Percentiles rank a stretch among this genome's conserved stretches.
These are phyloP conservation scores for Brachionus angularis DNA, from an alignment of 1,140 invertebrate genomes.

Conservation along the genomic window DNA sequence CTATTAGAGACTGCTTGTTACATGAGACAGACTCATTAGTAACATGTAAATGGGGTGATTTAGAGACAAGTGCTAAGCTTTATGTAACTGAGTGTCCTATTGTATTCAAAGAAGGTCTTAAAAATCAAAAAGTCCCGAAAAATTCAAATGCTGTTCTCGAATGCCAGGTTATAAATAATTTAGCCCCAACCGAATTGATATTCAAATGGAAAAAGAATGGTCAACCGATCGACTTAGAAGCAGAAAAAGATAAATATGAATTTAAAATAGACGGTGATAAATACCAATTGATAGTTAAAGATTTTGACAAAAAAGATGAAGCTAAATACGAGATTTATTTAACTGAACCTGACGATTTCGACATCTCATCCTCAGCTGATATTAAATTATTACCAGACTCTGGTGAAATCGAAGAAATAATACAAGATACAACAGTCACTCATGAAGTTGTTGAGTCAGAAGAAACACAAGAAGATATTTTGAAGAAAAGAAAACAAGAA, in stretches of 20 bases:
- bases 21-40: slow-evolving; percentile 23
- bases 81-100: slow-evolving; percentile 35
- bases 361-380: slow-evolving; percentile 25
- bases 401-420: slow-evolving; percentile 11
- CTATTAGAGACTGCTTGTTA: slow-evolving; percentile 35
- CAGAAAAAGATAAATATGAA: slow-evolving; percentile 30
- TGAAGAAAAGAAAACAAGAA: slow-evolving; percentile 19
- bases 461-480: slow-evolving; percentile 10
- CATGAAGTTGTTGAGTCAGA: slow-evolving; percentile 31
- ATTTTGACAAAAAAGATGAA: slow-evolving; percentile 33
- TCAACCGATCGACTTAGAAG: slow-evolving; percentile 6
- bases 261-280: slow-evolving; percentile 26
- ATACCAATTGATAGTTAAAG: slow-evolving; percentile 32
- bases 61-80: slow-evolving; percentile 19
- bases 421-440: slow-evolving; percentile 24
- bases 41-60: slow-evolving; percentile 26
- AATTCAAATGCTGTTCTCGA: slow-evolving; percentile 21
- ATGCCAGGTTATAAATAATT: slow-evolving; percentile 30
- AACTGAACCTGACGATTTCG: slow-evolving; percentile 35
- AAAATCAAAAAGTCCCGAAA: slow-evolving; percentile 33
- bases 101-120: slow-evolving; percentile 11
- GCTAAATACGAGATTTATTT: slow-evolving; percentile 37
- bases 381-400: background rate
- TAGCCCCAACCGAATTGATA: slow-evolving; percentile 29
- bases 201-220: slow-evolving; percentile 41